Conservation (phyloP, 2,888 invertebrate species). For the Rhyacophila evoluta region DNA sequence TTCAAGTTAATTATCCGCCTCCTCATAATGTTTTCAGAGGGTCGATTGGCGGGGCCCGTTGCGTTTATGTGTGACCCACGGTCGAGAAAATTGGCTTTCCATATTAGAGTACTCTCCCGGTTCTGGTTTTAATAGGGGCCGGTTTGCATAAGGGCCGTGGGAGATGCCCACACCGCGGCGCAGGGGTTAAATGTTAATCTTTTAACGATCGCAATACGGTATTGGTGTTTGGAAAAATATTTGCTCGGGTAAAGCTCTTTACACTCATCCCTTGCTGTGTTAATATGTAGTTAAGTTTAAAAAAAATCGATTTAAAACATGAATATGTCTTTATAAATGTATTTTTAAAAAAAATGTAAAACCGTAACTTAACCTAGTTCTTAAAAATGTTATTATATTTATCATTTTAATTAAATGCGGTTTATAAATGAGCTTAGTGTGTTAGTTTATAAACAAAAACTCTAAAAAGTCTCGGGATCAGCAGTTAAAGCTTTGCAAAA, state of each 20-base stretch:
- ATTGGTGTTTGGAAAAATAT: neutral
- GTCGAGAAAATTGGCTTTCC: slow-evolving; percentile 51
- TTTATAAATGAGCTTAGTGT: too few relatives aligned
- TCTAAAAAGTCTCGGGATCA: too few relatives aligned
- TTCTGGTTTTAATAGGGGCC: slow-evolving; percentile 2
- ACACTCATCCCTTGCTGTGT: neutral
- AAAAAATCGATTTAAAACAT: too few relatives aligned
- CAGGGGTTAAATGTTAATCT: neutral
- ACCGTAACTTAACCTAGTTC: too few relatives aligned
- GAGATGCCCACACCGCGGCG: neutral
- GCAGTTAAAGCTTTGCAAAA: too few relatives aligned
- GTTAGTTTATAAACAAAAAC: too few relatives aligned
- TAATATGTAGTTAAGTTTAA: too few relatives aligned
- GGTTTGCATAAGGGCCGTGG: neutral
- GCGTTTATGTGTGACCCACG: slow-evolving; percentile 52
- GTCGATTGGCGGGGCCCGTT: slow-evolving; percentile 51
- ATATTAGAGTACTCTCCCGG: slow-evolving; percentile 42
- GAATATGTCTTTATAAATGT: too few relatives aligned
- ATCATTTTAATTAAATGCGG: too few relatives aligned
- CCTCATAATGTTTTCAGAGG: slow-evolving; percentile 53
- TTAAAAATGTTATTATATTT: too few relatives aligned
- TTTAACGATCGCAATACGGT: neutral
- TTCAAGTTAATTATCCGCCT: slow-evolving; percentile 51
- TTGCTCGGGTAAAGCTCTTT: neutral
- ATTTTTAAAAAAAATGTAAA: too few relatives aligned